These are phyloP conservation scores for Mimachlamys varia DNA, from an alignment of 2,888 invertebrate genomes.

Conservation along the genomic window DNA sequence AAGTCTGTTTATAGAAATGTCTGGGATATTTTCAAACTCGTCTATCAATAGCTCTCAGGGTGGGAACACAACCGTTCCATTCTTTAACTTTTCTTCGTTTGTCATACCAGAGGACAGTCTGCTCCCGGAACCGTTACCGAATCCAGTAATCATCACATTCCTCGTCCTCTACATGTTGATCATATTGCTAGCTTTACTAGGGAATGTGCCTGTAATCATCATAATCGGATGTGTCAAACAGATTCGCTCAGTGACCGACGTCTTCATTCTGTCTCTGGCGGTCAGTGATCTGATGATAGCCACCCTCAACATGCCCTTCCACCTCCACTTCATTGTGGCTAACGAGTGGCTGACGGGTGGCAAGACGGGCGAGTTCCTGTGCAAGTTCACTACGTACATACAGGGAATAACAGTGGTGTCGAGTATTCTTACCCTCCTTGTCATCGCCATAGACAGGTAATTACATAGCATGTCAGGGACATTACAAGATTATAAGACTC, in stretches of 20 bases:
- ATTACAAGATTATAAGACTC: no score
- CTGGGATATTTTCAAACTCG: neutral
- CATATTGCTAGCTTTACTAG: constrained; percentile 64
- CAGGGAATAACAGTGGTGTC: constrained; percentile 71
- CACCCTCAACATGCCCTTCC: constrained; percentile 71
- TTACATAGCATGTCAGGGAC: no score
- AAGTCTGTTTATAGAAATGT: neutral
- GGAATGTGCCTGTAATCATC: constrained; percentile 66
- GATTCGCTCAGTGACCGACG: constrained; percentile 67
- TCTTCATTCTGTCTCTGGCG: constrained; percentile 72
- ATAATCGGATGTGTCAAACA: constrained; percentile 61
- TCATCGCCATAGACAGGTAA: constrained; percentile 74
- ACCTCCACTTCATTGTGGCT: constrained; percentile 62
- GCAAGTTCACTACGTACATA: constrained; percentile 71
- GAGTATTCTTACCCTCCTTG: constrained; percentile 70
- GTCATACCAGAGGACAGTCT: constrained; percentile 51
- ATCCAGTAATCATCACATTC: constrained; percentile 55
- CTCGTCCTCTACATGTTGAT: constrained; percentile 65
- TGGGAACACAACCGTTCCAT: neutral
- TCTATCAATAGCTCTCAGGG: neutral
- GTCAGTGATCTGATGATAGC: constrained; percentile 72
- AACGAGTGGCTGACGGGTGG: constrained; percentile 72
- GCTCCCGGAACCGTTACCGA: constrained; percentile 60
- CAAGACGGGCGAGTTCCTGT: constrained; percentile 65
- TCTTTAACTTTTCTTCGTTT: constrained; percentile 7